Evolutionary conservation across 1,140 invertebrate species (phyloP).

Genomic region (Eubasilissa regina): DNA sequence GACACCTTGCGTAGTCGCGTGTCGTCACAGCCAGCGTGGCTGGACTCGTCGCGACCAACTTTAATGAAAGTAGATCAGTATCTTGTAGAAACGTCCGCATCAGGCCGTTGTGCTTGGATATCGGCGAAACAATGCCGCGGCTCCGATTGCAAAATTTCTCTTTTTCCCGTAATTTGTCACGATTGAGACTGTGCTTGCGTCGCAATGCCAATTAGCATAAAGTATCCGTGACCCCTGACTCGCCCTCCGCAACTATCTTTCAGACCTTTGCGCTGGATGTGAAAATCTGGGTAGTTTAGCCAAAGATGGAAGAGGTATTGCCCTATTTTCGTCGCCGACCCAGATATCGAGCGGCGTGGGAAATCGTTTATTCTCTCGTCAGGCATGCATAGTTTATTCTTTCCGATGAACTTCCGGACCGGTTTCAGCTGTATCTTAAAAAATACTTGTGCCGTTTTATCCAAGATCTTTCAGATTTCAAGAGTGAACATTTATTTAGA

Average conservation of each 20-base stretch:
- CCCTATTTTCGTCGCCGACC: slow-evolving; percentile 25
- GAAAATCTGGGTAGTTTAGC: slow-evolving; percentile 21
- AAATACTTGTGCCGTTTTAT: too few relatives aligned
- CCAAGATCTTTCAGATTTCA: too few relatives aligned
- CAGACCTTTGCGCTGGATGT: slow-evolving; percentile 34
- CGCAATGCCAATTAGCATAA: slow-evolving; percentile 41
- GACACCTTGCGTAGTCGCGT: slow-evolving; percentile 37
- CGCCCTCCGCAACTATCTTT: slow-evolving; percentile 2
- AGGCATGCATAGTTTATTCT: background rate
- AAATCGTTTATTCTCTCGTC: slow-evolving; percentile 11
- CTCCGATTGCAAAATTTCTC: background rate
- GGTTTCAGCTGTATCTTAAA: slow-evolving; percentile 4
- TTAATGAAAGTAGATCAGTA: background rate
- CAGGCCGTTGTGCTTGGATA: background rate
- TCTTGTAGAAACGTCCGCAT: background rate
- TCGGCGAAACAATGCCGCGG: background rate
- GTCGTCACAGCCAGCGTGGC: slow-evolving; percentile 3
- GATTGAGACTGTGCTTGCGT: slow-evolving; percentile 1
- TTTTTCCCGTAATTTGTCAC: background rate
- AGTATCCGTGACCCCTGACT: slow-evolving; percentile 16
- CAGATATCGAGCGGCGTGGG: slow-evolving; percentile 27
- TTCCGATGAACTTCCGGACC: slow-evolving; percentile 12
- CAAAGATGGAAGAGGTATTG: slow-evolving; percentile 27
- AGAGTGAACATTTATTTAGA: background rate
- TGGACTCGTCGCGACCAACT: background rate